Conservation (phyloP, 2,113 vertebrate species). For the Tichodroma muraria region DNA sequence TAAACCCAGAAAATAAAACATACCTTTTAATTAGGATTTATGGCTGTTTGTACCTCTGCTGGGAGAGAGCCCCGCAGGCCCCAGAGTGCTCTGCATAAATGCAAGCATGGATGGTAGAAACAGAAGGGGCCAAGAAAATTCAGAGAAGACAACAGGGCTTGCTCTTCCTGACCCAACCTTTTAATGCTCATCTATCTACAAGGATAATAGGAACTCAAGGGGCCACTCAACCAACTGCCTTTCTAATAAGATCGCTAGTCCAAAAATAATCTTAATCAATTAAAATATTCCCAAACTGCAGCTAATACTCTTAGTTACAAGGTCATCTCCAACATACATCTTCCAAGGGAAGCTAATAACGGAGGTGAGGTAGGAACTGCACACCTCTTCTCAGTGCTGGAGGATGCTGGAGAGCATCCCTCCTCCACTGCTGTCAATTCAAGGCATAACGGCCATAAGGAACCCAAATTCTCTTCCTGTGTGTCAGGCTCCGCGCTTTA, state of each 20-base stretch:
- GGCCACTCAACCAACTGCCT: constrained; percentile 64
- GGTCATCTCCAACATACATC: constrained; percentile 54
- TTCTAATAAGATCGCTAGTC: constrained; percentile 63
- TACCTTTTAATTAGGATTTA: constrained; percentile 67
- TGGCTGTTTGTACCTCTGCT: constrained; percentile 47
- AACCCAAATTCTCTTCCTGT: constrained; percentile 24
- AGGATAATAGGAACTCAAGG: constrained; percentile 64
- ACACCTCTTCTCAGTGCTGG: constrained; percentile 18
- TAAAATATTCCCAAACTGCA: constrained; percentile 60
- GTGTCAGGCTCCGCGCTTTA: constrained; percentile 22
- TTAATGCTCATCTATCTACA: constrained; percentile 61
- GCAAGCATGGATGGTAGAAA: neutral
- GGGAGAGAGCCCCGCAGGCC: constrained; percentile 33
- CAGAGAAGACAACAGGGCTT: constrained; percentile 42
- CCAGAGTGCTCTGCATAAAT: constrained; percentile 23
- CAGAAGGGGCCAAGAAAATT: constrained; percentile 39
- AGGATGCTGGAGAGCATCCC: neutral
- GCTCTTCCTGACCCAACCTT: constrained; percentile 58
- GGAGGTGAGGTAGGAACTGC: neutral
- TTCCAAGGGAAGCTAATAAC: constrained; percentile 42
- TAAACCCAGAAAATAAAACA: constrained; percentile 57
- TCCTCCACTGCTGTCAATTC: neutral
- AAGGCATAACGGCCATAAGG: constrained; percentile 11
- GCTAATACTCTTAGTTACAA: constrained; percentile 52
- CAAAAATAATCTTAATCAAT: constrained; percentile 70